Evolutionary conservation across 2,113 vertebrate species (phyloP), one percentile per base, ranked within the genome.

Genomic region (Formicarius rufipectus): DNA sequence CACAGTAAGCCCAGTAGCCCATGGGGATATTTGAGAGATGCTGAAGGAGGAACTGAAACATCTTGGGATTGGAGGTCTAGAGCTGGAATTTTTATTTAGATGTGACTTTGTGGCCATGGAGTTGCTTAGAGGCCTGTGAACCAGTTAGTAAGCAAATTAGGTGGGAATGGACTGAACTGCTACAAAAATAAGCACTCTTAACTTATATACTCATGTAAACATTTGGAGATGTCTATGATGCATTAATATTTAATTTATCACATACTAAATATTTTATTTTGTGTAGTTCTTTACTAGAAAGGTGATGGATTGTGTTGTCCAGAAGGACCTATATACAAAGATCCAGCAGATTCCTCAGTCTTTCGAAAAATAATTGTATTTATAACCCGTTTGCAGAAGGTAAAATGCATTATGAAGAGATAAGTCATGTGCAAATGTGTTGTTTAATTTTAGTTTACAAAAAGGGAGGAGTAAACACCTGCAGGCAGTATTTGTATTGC

Each of bases 231-330:
- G 24, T 91, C 78, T 87, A 84, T 93, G 82, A 96, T 87, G 94
- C 79, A 86, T 97, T 88, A 96, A 94, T 96, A 89, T 96, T 95
- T 96, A 89, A 97, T 95, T 91, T 84, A 92, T 86, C 80, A 68
- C 73, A 80, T 95, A 89, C 59, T 92, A 94, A 90, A 95, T 95
- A 95, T 95, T 96, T 95, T 10, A 95, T 95, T 71, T 64, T 90
- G 27, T 91, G 35, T 58, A 68, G 80, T 92, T 90, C 88, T 82
- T 94, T 87, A 90, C 89, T 44, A 71, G 55, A 92, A 91, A 82
- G 59, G 68, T 82, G 96, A 79, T 85, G 44, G 83, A 95, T 82
- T 89, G 28, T 60, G 21, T 93, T 90, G 62, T 77, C 87, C 84
- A 33, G 30, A 85, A 91, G 52, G 71, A 66, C 10, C 58, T 96